Evolutionary conservation across 2,113 vertebrate species (phyloP).

Genomic region (Corythornis cristatus): DNA sequence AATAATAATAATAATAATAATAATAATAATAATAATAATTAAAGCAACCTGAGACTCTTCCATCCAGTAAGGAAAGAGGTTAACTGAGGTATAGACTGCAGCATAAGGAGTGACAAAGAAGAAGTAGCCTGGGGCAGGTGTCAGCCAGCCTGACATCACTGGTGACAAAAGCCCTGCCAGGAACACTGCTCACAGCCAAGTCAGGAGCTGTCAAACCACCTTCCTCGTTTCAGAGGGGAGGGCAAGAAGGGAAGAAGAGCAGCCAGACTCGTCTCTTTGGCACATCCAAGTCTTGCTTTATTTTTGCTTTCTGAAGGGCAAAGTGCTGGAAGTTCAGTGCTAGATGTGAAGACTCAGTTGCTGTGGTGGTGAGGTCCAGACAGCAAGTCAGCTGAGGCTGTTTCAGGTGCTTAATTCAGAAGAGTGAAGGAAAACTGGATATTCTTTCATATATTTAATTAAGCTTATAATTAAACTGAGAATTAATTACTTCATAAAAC

Average conservation of each 20-base stretch:
- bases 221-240: not conserved
- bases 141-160: not conserved
- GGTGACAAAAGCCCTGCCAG: not conserved
- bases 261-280: not conserved
- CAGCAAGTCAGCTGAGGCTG: not conserved
- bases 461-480: too few species aligned
- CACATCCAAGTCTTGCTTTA: not conserved
- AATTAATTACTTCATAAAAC: too few species aligned
- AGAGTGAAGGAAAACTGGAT: not conserved
- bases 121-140: not conserved
- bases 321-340: not conserved
- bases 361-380: not conserved
- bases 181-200: not conserved
- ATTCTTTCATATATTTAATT: not conserved
- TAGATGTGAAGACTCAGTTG: not conserved
- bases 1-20: too few species aligned
- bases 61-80: not conserved
- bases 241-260: not conserved
- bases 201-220: rapidly evolving
- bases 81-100: not conserved
- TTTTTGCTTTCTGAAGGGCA: not conserved
- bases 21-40: too few species aligned
- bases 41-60: not conserved
- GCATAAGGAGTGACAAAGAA: not conserved
- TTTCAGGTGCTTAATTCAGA: not conserved